Base-by-base conservation (phyloP, 2,888 invertebrate genomes). In the Acanthosepion esculentum region DNA sequence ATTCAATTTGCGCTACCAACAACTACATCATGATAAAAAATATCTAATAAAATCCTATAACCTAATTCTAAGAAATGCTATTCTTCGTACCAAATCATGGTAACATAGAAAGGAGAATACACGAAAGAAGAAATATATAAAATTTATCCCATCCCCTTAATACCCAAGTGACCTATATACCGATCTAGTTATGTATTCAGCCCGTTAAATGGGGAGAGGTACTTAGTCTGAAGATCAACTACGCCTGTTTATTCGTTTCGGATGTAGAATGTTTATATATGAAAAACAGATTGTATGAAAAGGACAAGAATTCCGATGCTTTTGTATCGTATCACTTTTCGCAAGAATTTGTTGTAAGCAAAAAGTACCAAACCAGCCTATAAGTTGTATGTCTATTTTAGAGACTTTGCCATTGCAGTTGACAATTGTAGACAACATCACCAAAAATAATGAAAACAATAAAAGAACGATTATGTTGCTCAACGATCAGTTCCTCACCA, bases 401-500 rank as follows among this genome's bases (percentile, higher is more conserved):
- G 96, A 95, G 97, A 95, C 96, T 97, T 96, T 96, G 95, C 95
- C 29, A 95, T 96, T 20, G 96, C 97, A 12, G 96, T 97, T 41
- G 95, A 96, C 97, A 98, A 98, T 99, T 96, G 98, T 98, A 94
- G 99, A 99, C 97, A 98, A 99, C 95, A 98, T 99, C 97, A 98
- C 98, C 96, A 98, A 98, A 97, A 99, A 99, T 94, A 98, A 99
- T 93, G 98, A 99, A 97, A 98, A 98, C 91, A 98, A 98, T 95
- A 98, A 98, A 95, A 98, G 99, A 95, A 99, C 99, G 95, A 98
- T 99, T 96, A 98, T 99, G 98, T 98, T 99, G 96, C 98, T 99
- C 94, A 99, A 99, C 95, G 98, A 98, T 97, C 98, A 99, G 97
- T 99, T 99, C 97, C 98, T 99, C 96, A 98, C 98, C 97, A 99